Conservation (phyloP, 2,113 vertebrate genomes). For the Columbina picui region DNA sequence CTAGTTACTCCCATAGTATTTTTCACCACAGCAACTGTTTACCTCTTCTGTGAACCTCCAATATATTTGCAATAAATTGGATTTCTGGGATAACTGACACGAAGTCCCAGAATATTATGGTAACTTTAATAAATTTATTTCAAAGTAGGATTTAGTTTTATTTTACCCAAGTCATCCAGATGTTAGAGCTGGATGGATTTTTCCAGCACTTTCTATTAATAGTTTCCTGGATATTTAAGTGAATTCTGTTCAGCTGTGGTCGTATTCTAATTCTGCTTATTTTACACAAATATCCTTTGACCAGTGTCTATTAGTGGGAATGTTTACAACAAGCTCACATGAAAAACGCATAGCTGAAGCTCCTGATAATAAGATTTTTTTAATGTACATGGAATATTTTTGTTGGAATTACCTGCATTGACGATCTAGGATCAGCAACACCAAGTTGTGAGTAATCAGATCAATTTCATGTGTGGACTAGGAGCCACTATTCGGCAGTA, state of each 20-base stretch:
- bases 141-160: constrained; percentile 1
- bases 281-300: background rate
- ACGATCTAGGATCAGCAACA: background rate
- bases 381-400: background rate
- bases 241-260: background rate
- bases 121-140: constrained; percentile 26
- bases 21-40: constrained; percentile 20
- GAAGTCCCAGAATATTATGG: background rate
- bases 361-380: background rate
- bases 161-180: background rate
- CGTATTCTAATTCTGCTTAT: background rate
- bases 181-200: background rate
- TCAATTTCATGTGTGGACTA: background rate
- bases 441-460: background rate
- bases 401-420: background rate
- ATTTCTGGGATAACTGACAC: constrained; percentile 32
- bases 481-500: background rate
- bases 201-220: background rate
- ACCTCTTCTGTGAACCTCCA: background rate
- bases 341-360: background rate
- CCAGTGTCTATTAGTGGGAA: background rate
- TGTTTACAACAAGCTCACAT: background rate
- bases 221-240: background rate
- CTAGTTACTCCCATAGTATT: background rate
- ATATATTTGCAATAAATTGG: constrained; percentile 34